These are phyloP conservation scores for Platycercus adscitus DNA, from an alignment of 2,113 vertebrate genomes.

Conservation along the genomic window DNA sequence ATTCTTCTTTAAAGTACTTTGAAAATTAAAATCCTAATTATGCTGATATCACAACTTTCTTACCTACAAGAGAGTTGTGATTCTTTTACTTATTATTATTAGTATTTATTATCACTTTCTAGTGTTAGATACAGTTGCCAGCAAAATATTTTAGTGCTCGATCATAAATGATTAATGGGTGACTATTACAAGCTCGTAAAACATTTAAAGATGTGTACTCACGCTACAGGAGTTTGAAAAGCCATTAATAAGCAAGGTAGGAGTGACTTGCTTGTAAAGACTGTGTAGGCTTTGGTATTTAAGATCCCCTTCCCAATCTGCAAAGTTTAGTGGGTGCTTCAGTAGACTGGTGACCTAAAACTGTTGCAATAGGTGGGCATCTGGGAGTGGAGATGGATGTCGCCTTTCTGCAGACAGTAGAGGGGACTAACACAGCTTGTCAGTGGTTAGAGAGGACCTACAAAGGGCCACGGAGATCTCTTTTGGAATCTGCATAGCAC, in stretches of 20 bases:
- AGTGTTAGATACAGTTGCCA: not conserved
- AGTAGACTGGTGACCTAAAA: not conserved
- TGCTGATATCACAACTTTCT: not conserved
- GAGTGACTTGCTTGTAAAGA: not conserved
- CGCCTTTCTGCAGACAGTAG: not conserved
- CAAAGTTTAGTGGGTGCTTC: not conserved
- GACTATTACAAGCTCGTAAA: not conserved
- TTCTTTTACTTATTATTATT: not conserved
- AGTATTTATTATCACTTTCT: not conserved
- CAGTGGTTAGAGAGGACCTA: not conserved
- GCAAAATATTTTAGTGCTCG: not conserved
- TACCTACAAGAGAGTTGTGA: not conserved
- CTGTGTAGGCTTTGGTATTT: not conserved
- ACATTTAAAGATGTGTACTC: not conserved
- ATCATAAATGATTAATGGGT: not conserved
- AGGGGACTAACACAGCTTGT: not conserved
- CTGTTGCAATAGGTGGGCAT: not conserved
- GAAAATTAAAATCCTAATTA: not conserved
- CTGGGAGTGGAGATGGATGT: not conserved
- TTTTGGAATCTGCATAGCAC: accelerated
- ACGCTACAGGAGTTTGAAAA: not conserved
- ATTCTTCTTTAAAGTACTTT: not conserved
- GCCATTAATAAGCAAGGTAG: not conserved
- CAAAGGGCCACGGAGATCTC: not conserved
- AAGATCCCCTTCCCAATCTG: accelerated